Conservation (phyloP, 2,797 vertebrate species). For the Thunnus albacares region DNA sequence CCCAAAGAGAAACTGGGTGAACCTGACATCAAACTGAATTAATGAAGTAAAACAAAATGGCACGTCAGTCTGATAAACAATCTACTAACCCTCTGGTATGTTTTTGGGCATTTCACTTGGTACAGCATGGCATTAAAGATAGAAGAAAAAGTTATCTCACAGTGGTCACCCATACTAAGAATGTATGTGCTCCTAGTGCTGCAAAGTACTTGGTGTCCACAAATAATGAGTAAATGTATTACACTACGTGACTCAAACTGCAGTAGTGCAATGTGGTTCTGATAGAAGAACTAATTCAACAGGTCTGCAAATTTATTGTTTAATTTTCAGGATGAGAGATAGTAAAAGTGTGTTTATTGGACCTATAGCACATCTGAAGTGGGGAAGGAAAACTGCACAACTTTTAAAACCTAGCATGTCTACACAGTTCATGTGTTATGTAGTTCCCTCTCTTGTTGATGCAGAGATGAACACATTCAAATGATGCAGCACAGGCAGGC, state of each 20-base stretch:
- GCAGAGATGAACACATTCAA: background rate
- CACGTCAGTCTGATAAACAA: too few relatives aligned
- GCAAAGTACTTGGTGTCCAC: background rate
- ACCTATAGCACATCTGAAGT: background rate
- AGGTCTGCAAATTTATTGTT: conserved; percentile 14
- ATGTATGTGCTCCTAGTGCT: background rate
- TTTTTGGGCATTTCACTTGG: background rate
- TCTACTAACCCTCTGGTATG: background rate
- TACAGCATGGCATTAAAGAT: background rate
- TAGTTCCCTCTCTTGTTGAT: background rate
- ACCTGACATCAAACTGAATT: background rate
- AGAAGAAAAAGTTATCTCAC: background rate
- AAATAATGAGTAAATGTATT: background rate
- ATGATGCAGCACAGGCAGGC: background rate
- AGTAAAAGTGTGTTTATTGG: conserved; percentile 23
- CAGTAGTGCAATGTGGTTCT: background rate
- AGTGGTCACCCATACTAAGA: background rate
- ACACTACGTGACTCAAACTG: background rate
- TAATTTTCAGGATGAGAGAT: conserved; percentile 16
- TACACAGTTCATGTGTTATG: background rate
- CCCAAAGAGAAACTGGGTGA: background rate
- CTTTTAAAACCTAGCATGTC: background rate
- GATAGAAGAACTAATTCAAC: background rate
- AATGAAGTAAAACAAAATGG: too few relatives aligned
- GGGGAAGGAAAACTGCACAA: background rate